Evolutionary conservation across 37 sponge, comb jelly and placozoan genomes (phyloP).

Genomic region (Oopsacas minuta): DNA sequence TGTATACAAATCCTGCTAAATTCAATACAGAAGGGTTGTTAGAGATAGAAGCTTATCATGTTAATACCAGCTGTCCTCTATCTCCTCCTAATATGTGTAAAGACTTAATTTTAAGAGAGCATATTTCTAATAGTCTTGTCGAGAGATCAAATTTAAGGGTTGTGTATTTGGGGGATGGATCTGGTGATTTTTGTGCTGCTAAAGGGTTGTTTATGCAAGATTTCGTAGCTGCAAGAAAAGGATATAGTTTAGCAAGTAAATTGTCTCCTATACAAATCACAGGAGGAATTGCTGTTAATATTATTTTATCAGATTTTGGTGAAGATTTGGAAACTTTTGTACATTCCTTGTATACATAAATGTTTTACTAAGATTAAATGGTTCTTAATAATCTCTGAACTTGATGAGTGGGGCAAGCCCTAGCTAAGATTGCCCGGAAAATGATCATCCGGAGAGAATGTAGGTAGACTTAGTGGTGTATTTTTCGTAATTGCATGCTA

Average conservation of each 20-base stretch:
- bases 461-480: too few species aligned
- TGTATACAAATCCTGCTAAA: constrained; percentile 52
- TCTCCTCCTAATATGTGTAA: constrained; percentile 58
- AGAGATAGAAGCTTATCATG: constrained; percentile 28
- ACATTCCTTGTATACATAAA: neutral
- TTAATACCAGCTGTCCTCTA: constrained; percentile 27
- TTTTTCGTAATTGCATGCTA: too few species aligned
- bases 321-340: neutral
- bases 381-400: too few species aligned
- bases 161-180: constrained; percentile 64
- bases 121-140: neutral
- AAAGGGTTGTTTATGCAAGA: constrained; percentile 26
- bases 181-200: constrained; percentile 40
- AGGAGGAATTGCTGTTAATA: neutral
- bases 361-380: too few species aligned
- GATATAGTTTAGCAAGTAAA: constrained; percentile 29
- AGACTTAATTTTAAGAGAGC: constrained; percentile 29
- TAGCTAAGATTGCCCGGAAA: too few species aligned
- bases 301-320: neutral
- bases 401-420: too few species aligned
- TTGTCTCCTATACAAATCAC: neutral
- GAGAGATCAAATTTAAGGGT: constrained; percentile 21
- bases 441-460: too few species aligned
- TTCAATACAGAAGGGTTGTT: constrained; percentile 41
- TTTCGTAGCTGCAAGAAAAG: constrained; percentile 46